Conservation (phyloP, 2,888 invertebrate genomes). For the Melanostoma scalare region DNA sequence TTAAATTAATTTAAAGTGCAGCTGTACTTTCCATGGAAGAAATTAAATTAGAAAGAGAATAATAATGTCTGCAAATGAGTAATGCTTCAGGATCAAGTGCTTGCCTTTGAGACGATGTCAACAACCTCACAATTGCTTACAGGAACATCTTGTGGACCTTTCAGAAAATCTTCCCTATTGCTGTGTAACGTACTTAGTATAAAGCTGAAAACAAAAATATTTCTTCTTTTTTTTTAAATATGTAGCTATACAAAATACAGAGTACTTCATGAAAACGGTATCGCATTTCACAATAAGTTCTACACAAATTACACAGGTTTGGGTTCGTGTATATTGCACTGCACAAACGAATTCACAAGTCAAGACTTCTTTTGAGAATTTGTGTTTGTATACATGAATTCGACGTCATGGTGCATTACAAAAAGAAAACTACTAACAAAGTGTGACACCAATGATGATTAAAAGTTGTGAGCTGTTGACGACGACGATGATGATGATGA, state of each 20-base stretch:
- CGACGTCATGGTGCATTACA: conserved; percentile 49
- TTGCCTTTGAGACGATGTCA: conserved; percentile 71
- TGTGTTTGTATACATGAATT: conserved; percentile 1
- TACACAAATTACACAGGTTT: neutral
- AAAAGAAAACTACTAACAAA: conserved; percentile 60
- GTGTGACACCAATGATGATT: conserved; percentile 60
- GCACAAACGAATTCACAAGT: conserved; percentile 47
- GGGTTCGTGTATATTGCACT: neutral
- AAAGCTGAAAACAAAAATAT: neutral
- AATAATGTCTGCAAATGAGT: conserved; percentile 70
- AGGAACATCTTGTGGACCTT: conserved; percentile 33
- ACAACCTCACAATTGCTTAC: conserved; percentile 69
- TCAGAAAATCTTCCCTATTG: neutral
- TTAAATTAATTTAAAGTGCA: conserved; percentile 68
- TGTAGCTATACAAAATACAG: conserved; percentile 6
- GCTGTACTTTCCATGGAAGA: conserved; percentile 30
- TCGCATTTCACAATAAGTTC: conserved; percentile 53
- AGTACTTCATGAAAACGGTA: conserved; percentile 38
- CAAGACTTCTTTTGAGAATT: conserved; percentile 42
- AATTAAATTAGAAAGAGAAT: conserved; percentile 64
- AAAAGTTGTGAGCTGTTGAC: conserved; percentile 10
- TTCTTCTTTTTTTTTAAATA: conserved; percentile 8
- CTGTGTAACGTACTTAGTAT: too few relatives aligned
- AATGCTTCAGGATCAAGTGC: conserved; percentile 68
- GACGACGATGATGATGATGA: conserved; percentile 27